Base-by-base conservation (phyloP, 2,113 vertebrate species). In the Merops nubicus region DNA sequence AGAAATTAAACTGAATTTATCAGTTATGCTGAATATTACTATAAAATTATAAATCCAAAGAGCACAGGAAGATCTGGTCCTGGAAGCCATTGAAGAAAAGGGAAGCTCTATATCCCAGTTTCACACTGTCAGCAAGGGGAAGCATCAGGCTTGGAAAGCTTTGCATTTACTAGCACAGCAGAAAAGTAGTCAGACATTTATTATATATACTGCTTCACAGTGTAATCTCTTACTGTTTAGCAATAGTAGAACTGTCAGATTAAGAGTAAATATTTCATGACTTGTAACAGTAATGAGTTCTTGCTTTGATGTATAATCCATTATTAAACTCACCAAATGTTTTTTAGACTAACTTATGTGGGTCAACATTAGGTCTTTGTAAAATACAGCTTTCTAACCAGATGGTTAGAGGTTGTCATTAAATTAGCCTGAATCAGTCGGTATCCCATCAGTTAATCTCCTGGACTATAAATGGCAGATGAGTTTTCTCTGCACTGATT, bases 291-390 rank as follows among this genome's bases (percentile, higher is more conserved):
- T 94, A 97, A 95, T 95, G 93, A 96, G 78, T 90, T 94, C 62
- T 94, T 90, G 28, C 77, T 97, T 97, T 97, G 85, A 98, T 97
- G 80, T 92, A 91, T 96, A 97, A 95, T 97, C 73, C 95, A 96
- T 96, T 96, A 96, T 91, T 98, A 96, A 96, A 91, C 36, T 84
- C 74, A 90, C 65, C 87, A 96, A 96, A 91, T 96, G 88, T 70
- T 92, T 90, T 96, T 86, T 90, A 92, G 89, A 75, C 59, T 83
- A 75, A 56, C 33, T 68, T 88, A 92, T 93, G 31, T 96, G 76
- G 73, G 85, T 96, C 91, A 96, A 53, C 64, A 93, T 75, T 86
- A 94, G 67, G 67, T 5, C 34, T 95, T 75, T 81, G 19, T 86
- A 85, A 92, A 91, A 72, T 51, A 54, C 63, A 64, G 50, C 43